Conservation (phyloP, 2,113 vertebrate species). For the Puma concolor region DNA sequence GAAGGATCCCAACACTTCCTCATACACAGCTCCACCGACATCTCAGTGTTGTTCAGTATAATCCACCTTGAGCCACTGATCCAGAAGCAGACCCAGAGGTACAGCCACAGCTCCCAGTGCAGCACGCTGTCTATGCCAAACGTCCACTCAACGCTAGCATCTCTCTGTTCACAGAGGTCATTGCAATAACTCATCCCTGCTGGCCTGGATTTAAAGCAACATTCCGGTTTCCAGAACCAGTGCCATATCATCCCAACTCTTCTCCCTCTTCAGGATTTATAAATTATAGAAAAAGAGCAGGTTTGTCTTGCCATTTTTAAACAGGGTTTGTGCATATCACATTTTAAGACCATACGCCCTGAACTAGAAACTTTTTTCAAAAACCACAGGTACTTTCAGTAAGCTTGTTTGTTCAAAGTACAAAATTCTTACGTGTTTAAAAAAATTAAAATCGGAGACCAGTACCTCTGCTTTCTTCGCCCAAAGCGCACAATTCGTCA, state of each 20-base stretch:
- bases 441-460: conserved; percentile 58
- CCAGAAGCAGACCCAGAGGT: not conserved
- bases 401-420: conserved; percentile 70
- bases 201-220: not conserved
- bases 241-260: not conserved
- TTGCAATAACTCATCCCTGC: not conserved
- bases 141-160: not conserved
- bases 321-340: conserved; percentile 15
- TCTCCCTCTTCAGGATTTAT: not conserved
- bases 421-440: conserved; percentile 66
- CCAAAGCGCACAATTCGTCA: conserved; percentile 54
- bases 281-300: conserved; percentile 35
- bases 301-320: conserved; percentile 47
- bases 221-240: conserved; percentile 27
- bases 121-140: not conserved
- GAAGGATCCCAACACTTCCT: conserved; percentile 3
- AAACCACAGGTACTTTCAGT: conserved; percentile 65
- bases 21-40: not conserved
- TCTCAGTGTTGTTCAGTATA: not conserved
- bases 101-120: not conserved
- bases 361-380: conserved; percentile 60
- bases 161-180: conserved; percentile 20
- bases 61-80: not conserved
- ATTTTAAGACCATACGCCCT: conserved; percentile 39
- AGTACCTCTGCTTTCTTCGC: conserved; percentile 24